Base-by-base conservation (phyloP, 2,797 vertebrate species). In the Diglossa cyanea region DNA sequence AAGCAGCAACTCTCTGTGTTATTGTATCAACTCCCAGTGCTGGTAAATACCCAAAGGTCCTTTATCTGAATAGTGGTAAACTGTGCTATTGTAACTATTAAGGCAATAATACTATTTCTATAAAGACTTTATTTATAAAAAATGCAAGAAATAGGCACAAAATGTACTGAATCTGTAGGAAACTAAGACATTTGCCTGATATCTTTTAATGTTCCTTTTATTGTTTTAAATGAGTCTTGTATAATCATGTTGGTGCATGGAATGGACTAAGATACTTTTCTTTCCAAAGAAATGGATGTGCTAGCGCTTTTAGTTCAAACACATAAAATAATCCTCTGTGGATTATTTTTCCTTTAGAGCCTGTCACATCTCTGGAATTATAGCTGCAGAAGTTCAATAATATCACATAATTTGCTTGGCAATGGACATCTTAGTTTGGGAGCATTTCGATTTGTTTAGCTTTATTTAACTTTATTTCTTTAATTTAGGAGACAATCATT, bases 401-500 rank as follows among this genome's bases (percentile, higher is more conserved):
- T 33, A 50, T 21, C 25, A 42, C 13, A 25, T 60, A 62, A 75
- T 84, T 91, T 92, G 4, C 5, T 80, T 78, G 73, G 65, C 74
- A 81, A 35, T 61, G 81, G n/a, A 24, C 24, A 45, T 31, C 23
- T 92, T 89, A 53, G 10, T 44, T 65, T 86, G 58, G 71, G 42
- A 87, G 20, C 10, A 13, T 89, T 93, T 72, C 30, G 65, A 28
- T 40, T 86, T 74, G n/a, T 75, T 92, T 86, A 50, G 17, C 28
- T 78, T 94, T 89, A 42, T 94, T 91, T 95, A 93, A 90, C 40
- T 4, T 47, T 75, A 33, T 94, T 95, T 96, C 37, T 96, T 93
- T 95, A 66, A 96, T 95, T 75, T 97, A 99, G 98, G 97, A 98
- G 81, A 98, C 98, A 20, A 10, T 97, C 37, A 96, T 98, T 92